phyloP scores from a whole-genome alignment of 2,113 vertebrate species.

The Lepus timidus region DNA sequence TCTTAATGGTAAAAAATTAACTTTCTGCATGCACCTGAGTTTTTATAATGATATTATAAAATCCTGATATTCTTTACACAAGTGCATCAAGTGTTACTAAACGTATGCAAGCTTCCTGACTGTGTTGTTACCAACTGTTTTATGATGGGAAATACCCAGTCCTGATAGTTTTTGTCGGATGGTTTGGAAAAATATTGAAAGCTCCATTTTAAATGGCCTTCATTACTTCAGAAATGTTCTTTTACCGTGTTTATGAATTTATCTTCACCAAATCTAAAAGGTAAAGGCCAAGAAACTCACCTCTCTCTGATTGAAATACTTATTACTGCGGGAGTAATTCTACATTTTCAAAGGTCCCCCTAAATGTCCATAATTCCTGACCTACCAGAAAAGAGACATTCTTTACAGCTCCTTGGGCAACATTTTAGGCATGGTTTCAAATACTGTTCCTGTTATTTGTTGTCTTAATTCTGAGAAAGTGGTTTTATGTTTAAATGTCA shows the following conservation, averaged over 20 bases:
- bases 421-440: neutral
- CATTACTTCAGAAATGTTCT: neutral
- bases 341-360: neutral
- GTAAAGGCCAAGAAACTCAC: neutral
- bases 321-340: neutral
- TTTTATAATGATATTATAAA: too few relatives aligned
- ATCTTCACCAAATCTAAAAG: neutral
- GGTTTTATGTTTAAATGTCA: constrained; percentile 21
- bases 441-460: neutral
- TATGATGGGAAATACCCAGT: neutral
- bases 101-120: neutral
- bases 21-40: neutral
- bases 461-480: neutral
- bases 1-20: constrained; percentile 1
- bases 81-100: neutral
- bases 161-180: neutral
- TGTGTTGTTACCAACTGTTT: neutral
- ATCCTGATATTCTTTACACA: neutral
- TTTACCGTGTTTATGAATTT: neutral
- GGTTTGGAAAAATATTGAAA: neutral
- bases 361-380: neutral
- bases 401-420: neutral
- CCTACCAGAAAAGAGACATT: neutral
- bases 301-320: neutral
- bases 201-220: constrained; percentile 8